Base-by-base conservation (phyloP, 1,140 invertebrate genomes). In the Pogonognathellus flavescens region DNA sequence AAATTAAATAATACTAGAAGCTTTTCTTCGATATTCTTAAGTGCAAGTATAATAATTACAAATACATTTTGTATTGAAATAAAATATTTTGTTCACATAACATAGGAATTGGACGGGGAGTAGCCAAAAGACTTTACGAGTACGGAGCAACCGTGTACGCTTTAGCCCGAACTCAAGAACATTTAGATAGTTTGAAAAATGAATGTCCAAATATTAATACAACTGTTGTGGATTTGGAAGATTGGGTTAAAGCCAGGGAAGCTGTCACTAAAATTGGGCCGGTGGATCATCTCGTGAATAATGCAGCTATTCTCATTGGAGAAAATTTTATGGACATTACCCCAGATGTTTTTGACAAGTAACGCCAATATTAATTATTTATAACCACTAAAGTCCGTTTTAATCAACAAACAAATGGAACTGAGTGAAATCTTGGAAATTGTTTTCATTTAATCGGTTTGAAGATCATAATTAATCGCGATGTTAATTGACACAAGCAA, bases 311-410 rank as follows among this genome's bases (percentile, higher is more conserved):
- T 31, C 93, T 92, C 6, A 90, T 90, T 66, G 90, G 94, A 0
- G 91, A 92, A 66, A 91, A 93, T 2, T 94, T 97, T 88, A 90
- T 94, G 0, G 92, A 95, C 57, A 90, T 94, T 8, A 93, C 91
- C 7, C 91, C 93, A 82, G 91, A 94, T 84, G 93, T 93, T 86
- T 93, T 96, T 87, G 95, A 97, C 90, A 89, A 91, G 95, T 95
- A 92, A 52, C 6, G 9, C n/a, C 82, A 9, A 66, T 7, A 18
- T 53, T 20, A 18, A 84, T 62, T 66, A n/a, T n/a, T 70, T 52
- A 83, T 50, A 7, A 2, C 62, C n/a, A 11, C n/a, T n/a, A n/a
- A n/a, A n/a, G n/a, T n/a, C n/a, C n/a, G n/a, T n/a, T n/a, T n/a
- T n/a, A n/a, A n/a, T n/a, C n/a, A n/a, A n/a, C n/a, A n/a, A n/a